phyloP scores from a whole-genome alignment of 2,888 invertebrate species.

The Lochmaea capreae region DNA sequence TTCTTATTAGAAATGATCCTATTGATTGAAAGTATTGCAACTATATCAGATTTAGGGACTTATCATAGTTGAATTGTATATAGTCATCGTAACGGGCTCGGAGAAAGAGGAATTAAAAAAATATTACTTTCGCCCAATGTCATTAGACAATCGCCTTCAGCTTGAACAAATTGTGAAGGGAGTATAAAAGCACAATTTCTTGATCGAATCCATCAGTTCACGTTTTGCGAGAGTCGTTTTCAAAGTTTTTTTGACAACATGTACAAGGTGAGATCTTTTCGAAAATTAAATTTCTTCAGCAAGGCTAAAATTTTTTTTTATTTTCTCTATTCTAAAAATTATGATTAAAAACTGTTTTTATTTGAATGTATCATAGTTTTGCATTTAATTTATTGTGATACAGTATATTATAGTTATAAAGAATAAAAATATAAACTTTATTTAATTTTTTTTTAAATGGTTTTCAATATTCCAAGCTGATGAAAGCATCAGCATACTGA shows the following conservation, averaged over 20 bases:
- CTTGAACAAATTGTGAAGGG: slow-evolving; percentile 28
- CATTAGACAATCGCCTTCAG: slow-evolving; percentile 39
- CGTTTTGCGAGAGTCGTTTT: slow-evolving; percentile 13
- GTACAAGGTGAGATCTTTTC: slow-evolving; percentile 30
- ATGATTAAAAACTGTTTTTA: too few relatives aligned
- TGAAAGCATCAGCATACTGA: too few relatives aligned
- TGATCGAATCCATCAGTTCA: slow-evolving; percentile 25
- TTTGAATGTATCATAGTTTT: background rate
- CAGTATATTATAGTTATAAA: too few relatives aligned
- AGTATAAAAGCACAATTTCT: slow-evolving; percentile 36
- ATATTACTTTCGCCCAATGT: slow-evolving; percentile 47
- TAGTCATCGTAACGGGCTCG: slow-evolving; percentile 14
- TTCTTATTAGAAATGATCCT: slow-evolving; percentile 15
- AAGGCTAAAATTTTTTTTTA: background rate
- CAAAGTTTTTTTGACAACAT: slow-evolving; percentile 19
- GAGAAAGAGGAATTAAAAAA: slow-evolving; percentile 38
- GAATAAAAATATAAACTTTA: too few relatives aligned
- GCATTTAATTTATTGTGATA: too few relatives aligned
- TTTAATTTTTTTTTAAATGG: too few relatives aligned
- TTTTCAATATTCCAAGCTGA: too few relatives aligned
- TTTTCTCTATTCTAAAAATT: background rate
- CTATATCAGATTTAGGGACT: slow-evolving; percentile 42
- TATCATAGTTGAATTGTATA: slow-evolving; percentile 22
- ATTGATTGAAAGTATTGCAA: slow-evolving; percentile 45
- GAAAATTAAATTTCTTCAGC: slow-evolving; percentile 1